Evolutionary conservation across 2,113 vertebrate species (phyloP), one percentile per base, ranked within the genome.

Genomic region (Eulacestoma nigropectus): DNA sequence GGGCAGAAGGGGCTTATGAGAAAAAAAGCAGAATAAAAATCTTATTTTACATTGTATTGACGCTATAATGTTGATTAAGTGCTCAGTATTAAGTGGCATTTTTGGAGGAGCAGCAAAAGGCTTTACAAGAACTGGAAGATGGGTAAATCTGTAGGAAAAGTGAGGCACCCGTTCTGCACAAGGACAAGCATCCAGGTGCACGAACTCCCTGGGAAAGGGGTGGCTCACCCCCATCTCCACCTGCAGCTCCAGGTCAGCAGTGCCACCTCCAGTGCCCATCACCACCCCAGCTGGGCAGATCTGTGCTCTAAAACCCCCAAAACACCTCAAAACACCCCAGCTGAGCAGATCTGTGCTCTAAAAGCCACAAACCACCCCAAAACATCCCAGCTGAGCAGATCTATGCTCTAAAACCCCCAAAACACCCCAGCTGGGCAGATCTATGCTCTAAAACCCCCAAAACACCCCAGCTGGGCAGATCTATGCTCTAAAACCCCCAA

Each of bases 41-140:
- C 32, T 37, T 35, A 22, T 32, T 46, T 50, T 68, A 6, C 13
- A 10, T 49, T 46, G 4, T 32, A 25, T 19, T 6, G 2, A 59
- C 0, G 4, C 9, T 11, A 4, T 13, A 49, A 32, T 6, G 33
- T 8, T 41, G n/a, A 19, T 15, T 1, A 62, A 70, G 8, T 5
- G 26, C 9, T 47, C 42, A 6, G 44, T 4, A 27, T 42, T 46
- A 55, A 63, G 42, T 7, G 27, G 27, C 1, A 13, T 50, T 75
- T 95, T 62, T 23, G 17, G 50, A 57, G 32, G 11, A 74, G 30
- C 42, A 74, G 56, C 22, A 13, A 57, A 76, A 88, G 41, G 21
- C 4, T 0, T 56, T 23, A 11, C 13, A 37, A n/a, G 60, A 69
- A 32, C 30, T 47, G 27, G 27, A 17, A 72, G 44, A 32, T 16